These are phyloP conservation scores for Loxodonta africana DNA, from an alignment of 2,113 vertebrate genomes.

Conservation along the genomic window DNA sequence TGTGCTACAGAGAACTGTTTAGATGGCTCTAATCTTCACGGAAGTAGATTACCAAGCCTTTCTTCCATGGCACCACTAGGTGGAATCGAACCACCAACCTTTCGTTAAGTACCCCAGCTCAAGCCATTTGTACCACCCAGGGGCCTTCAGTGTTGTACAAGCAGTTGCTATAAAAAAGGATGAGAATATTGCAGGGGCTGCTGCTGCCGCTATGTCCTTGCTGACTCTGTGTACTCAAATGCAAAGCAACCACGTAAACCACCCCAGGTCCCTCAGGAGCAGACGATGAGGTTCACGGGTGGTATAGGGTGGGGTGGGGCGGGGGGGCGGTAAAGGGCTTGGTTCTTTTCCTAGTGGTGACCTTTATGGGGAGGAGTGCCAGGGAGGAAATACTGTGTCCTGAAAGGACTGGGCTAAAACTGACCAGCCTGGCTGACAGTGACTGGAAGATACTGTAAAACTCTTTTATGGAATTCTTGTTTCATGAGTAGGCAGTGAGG, in stretches of 20 bases:
- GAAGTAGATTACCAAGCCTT: no score
- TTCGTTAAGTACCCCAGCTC: no score
- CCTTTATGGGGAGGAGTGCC: background rate
- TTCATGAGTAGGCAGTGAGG: background rate
- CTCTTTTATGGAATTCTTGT: background rate
- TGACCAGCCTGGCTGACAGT: fast-evolving
- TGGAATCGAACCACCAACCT: no score
- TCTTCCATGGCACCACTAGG: no score
- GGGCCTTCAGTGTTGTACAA: no score
- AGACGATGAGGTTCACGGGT: background rate
- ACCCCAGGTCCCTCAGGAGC: background rate
- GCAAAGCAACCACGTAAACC: fast-evolving
- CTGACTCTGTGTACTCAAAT: fast-evolving
- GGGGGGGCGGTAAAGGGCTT: no score
- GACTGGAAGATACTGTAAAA: background rate
- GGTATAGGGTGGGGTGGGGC: no score
- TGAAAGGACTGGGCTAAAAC: background rate
- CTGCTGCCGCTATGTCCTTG: no score
- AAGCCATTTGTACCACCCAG: no score
- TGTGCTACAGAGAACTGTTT: no score
- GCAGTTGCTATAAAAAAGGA: no score
- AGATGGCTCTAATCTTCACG: no score
- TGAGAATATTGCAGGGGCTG: background rate
- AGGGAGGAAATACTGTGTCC: background rate
- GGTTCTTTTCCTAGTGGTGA: fast-evolving